Percentiles rank a stretch among this genome's conserved stretches.
Conservation (phyloP, 2,797 vertebrate genomes). For the Myripristis murdjan region DNA sequence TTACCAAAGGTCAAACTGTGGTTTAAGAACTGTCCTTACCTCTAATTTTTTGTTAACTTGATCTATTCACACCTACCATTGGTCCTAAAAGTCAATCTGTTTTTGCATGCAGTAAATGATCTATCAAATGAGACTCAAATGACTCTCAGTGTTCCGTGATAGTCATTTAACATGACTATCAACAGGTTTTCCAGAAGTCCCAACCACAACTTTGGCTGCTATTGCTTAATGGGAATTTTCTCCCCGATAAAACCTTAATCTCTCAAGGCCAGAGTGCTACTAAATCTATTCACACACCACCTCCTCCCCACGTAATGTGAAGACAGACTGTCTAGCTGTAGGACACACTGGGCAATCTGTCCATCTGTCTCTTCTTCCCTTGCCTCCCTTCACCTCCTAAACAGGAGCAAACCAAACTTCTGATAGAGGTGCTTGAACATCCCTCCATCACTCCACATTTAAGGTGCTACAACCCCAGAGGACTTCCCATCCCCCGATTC, state of each 20-base stretch:
- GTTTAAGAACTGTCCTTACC: constrained; percentile 26
- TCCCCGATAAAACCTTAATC: too few relatives aligned
- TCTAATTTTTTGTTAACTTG: neutral
- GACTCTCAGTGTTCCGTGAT: neutral
- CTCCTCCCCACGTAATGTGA: constrained; percentile 60
- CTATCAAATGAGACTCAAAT: neutral
- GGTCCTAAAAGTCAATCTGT: neutral
- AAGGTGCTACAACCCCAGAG: neutral
- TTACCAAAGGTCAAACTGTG: constrained; percentile 42
- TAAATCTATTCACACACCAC: neutral
- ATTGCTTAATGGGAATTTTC: neutral
- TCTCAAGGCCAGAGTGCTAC: neutral
- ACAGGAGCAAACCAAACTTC: neutral
- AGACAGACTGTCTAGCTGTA: constrained; percentile 28
- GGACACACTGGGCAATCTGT: constrained; percentile 20
- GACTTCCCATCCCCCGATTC: neutral
- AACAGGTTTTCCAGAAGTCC: neutral
- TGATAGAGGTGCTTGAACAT: neutral
- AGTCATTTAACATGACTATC: constrained; percentile 6
- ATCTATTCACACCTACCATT: neutral
- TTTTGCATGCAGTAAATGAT: neutral
- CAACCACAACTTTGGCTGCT: too few relatives aligned
- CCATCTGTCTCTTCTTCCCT: neutral
- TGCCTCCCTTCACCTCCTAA: neutral
- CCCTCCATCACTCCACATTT: neutral